phyloP scores from a whole-genome alignment of 2,113 vertebrate species.

The Phalacrocorax aristotelis region DNA sequence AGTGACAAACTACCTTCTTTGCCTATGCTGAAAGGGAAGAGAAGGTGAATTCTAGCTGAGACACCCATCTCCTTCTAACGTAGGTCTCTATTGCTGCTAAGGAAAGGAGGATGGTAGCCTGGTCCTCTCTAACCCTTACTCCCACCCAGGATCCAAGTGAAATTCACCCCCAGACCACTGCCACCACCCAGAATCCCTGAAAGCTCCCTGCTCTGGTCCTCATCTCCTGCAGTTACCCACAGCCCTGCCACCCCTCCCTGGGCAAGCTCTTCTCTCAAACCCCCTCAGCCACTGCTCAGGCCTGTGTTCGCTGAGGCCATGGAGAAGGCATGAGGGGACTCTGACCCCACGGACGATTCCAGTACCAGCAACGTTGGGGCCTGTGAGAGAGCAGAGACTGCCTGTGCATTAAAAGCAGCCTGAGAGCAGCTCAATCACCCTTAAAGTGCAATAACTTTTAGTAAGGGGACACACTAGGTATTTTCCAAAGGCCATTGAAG shows the following conservation, averaged over 20 bases:
- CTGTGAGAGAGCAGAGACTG: neutral
- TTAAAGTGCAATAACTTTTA: neutral
- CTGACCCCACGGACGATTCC: fast-evolving
- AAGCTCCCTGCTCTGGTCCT: neutral
- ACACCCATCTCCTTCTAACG: neutral
- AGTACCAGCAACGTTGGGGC: fast-evolving
- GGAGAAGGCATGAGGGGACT: neutral
- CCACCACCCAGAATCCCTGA: too few relatives aligned
- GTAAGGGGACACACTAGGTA: neutral
- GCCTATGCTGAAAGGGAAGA: neutral
- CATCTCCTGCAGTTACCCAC: neutral
- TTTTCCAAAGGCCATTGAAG: neutral
- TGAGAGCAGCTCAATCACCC: neutral
- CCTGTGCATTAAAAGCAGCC: neutral
- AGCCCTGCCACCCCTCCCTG: neutral
- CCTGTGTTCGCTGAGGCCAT: neutral
- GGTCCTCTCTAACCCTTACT: neutral
- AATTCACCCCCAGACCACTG: neutral
- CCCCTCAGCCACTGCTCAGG: too few relatives aligned
- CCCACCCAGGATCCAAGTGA: neutral
- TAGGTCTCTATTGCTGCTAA: neutral
- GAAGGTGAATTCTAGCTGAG: neutral
- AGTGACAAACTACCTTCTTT: neutral
- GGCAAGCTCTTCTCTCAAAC: neutral
- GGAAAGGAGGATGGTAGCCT: neutral